phyloP scores from a whole-genome alignment of 2,113 vertebrate genomes.

The Pelodiscus sinensis region DNA sequence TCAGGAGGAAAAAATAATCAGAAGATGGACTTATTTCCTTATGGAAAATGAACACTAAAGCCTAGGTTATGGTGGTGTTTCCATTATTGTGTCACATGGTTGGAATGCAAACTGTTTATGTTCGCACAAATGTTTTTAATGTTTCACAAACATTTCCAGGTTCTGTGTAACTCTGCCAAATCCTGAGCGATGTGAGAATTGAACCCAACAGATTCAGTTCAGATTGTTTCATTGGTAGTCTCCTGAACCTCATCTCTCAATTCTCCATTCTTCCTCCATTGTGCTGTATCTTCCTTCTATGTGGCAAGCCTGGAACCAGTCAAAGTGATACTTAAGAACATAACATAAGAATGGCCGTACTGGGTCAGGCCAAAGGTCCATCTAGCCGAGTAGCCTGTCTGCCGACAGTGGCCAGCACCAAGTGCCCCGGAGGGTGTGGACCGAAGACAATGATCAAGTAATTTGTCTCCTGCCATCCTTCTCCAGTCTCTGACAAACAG shows the following conservation, averaged over 20 bases:
- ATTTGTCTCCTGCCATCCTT: no score
- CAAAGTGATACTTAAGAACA: no score
- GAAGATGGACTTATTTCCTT: neutral
- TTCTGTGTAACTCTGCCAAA: neutral
- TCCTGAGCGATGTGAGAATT: neutral
- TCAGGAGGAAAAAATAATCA: neutral
- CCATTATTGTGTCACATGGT: neutral
- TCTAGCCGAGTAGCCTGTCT: no score
- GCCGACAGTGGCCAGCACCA: no score
- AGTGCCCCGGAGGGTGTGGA: no score
- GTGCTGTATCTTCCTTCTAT: neutral
- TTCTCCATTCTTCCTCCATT: neutral
- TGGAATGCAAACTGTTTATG: neutral
- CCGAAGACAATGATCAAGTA: no score
- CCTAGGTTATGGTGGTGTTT: neutral
- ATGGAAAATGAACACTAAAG: neutral
- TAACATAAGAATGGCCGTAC: no score
- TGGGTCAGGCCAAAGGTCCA: no score
- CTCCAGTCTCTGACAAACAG: no score
- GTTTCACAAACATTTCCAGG: neutral
- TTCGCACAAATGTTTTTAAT: neutral
- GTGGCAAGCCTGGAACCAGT: neutral
- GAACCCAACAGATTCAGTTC: neutral
- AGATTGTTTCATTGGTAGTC: neutral
- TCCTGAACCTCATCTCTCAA: neutral